Percentiles rank a stretch among this genome's conserved stretches.
Evolutionary conservation across 2,797 vertebrate species (phyloP).

Genomic region (Eremophila alpestris): DNA sequence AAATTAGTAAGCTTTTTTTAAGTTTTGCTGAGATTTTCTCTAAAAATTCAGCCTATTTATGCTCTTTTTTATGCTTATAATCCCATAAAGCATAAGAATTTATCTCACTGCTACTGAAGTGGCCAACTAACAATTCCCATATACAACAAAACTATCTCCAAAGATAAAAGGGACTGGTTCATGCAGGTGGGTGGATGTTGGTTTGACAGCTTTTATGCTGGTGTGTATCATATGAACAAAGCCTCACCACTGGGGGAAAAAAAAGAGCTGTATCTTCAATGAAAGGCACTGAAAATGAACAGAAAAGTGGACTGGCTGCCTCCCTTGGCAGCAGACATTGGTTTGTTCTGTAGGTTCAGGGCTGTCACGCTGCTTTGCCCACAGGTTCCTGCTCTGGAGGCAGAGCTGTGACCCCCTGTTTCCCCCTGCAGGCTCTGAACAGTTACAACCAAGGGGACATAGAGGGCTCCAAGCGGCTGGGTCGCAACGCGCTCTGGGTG

Average conservation of each 20-base stretch:
- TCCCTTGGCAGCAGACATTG: not conserved
- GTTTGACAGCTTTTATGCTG: not conserved
- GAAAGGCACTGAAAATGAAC: not conserved
- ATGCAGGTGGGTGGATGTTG: not conserved
- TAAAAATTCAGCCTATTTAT: not conserved
- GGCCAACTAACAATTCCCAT: not conserved
- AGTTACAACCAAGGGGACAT: constrained; percentile 85
- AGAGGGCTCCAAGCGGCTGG: constrained; percentile 82
- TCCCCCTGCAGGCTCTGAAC: constrained; percentile 81
- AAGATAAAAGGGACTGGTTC: not conserved
- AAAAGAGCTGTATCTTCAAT: not conserved
- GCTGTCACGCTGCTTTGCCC: not conserved
- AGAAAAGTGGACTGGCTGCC: not conserved
- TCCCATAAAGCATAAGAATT: not conserved
- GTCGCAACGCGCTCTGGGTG: constrained; percentile 84
- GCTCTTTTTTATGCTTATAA: not conserved
- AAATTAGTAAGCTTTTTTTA: not conserved
- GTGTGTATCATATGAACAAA: not conserved
- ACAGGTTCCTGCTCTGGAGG: not conserved
- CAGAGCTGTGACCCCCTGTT: not conserved
- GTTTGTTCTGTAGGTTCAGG: not conserved
- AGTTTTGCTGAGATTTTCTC: not conserved
- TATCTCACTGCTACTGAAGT: not conserved
- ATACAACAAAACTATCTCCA: not conserved
- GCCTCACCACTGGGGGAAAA: not conserved